A percentile compares a stretch with the other conserved stretches of the same genome.
phyloP scores from a whole-genome alignment of 2,888 invertebrate genomes.

The Cephonodes hylas region DNA sequence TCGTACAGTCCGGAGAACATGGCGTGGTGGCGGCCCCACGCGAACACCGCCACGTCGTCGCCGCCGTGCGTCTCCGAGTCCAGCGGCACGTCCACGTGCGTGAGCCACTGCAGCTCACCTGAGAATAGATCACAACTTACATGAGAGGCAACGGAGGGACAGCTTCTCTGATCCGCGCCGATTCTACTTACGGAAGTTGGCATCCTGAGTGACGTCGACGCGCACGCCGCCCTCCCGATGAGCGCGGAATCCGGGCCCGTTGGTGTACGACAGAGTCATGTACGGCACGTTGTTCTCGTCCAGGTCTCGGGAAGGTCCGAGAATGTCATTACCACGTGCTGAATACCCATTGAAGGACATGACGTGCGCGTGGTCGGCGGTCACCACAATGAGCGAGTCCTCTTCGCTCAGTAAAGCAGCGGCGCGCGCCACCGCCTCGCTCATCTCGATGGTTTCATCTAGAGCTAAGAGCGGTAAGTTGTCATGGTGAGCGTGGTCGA shows the following conservation, averaged over 20 bases:
- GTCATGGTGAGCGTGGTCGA: conserved; percentile 86
- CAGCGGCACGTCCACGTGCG: conserved; percentile 77
- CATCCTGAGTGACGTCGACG: conserved; percentile 62
- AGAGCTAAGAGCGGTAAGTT: conserved; percentile 81
- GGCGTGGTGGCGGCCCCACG: conserved; percentile 86
- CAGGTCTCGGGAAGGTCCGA: conserved; percentile 60
- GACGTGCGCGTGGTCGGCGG: conserved; percentile 89
- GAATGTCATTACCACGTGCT: conserved; percentile 68
- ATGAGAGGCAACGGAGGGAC: not conserved
- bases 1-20: conserved; percentile 88
- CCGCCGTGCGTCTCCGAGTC: conserved; percentile 87
- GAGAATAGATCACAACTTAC: not conserved
- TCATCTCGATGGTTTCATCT: conserved; percentile 85
- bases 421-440: conserved; percentile 79
- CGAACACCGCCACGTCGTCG: conserved; percentile 89
- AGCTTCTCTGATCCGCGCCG: not conserved
- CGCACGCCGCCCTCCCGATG: conserved; percentile 51
- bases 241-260: conserved; percentile 81
- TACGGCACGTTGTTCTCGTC: conserved; percentile 78
- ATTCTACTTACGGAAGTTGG: conserved; percentile 45
- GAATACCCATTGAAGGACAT: conserved; percentile 86
- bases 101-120: not conserved
- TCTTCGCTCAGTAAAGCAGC: conserved; percentile 60
- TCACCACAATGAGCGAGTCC: conserved; percentile 89
- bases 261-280: conserved; percentile 83